Evolutionary conservation across 2,888 invertebrate species (phyloP), one percentile per base, ranked within the genome.

Genomic region (Harpalus rufipes): DNA sequence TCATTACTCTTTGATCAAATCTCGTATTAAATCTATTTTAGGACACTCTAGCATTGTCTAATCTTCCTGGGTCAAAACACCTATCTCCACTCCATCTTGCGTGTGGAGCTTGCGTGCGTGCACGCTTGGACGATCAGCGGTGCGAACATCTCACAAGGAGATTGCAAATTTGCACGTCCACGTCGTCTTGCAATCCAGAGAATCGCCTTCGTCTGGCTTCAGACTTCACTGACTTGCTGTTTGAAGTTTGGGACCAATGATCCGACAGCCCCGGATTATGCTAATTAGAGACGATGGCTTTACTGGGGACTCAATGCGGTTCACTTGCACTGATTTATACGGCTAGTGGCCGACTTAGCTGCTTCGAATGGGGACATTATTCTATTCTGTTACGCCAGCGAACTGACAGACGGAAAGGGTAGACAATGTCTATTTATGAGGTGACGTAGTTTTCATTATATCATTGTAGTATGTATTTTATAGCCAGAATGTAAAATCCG

Each of bases 131-230:
- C 32, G 78, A 10, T 16, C 32, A 78, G 25, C 78, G 58, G 78
- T 58, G 78, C 58, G 78, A 78, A 78, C 78, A 81, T 65, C 63
- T 61, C 32, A 12, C n/a, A 41, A 83, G 83, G 83, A 74, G 74
- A 74, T 74, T 83, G 74, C 76, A 76, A 59, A 74, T 83, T 83
- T 83, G 74, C 83, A 83, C 74, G 61, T 83, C 76, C 44, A 51
- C 44, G 44, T 51, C 44, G 44, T 51, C 10, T 32, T 32, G 32
- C 39, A 41, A 80, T 18, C 59, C 21, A 39, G 16, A 39, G 65
- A 81, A 65, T 65, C 65, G 32, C 32, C 32, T 32, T 32, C 44
- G 10, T 12, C 44, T 32, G 32, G 59, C 39, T 80, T 80, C 61
- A 80, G 39, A 81, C 65, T 81, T 68, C 68, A 81, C 41, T 79